phyloP scores from a whole-genome alignment of 2,113 vertebrate genomes.

The Aptenodytes patagonicus region DNA sequence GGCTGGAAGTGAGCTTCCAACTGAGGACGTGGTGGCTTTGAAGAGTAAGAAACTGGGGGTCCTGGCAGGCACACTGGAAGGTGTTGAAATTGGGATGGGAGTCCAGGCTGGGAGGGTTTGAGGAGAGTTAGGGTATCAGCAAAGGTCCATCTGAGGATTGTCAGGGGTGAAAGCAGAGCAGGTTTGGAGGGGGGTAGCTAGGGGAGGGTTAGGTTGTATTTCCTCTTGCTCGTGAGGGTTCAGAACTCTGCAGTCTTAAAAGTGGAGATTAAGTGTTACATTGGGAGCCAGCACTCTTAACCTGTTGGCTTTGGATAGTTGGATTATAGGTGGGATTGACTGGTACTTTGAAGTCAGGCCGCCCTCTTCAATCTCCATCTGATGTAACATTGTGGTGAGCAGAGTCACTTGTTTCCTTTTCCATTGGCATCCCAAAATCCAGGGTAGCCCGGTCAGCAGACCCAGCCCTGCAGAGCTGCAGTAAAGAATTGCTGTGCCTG shows the following conservation, averaged over 20 bases:
- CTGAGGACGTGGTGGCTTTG: background rate
- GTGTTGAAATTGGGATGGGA: background rate
- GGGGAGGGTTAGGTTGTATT: background rate
- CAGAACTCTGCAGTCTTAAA: background rate
- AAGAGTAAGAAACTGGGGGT: background rate
- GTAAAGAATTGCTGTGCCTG: background rate
- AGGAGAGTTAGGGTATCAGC: background rate
- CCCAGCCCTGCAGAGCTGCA: background rate
- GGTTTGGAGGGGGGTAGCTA: background rate
- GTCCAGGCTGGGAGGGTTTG: background rate
- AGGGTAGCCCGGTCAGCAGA: background rate
- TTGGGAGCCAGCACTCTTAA: background rate
- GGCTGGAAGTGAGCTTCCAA: background rate
- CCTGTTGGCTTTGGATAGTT: background rate
- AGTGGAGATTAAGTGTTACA: background rate
- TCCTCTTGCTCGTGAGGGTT: background rate
- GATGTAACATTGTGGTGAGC: background rate
- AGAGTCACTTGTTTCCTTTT: background rate
- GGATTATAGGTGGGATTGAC: rapidly evolving
- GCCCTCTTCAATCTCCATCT: background rate
- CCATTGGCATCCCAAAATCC: background rate
- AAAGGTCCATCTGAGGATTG: background rate
- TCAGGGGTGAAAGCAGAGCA: background rate
- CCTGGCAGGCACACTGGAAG: background rate
- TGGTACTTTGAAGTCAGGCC: background rate